These are phyloP conservation scores for Macrophya alboannulata DNA, from an alignment of 2,888 invertebrate genomes.

Conservation along the genomic window DNA sequence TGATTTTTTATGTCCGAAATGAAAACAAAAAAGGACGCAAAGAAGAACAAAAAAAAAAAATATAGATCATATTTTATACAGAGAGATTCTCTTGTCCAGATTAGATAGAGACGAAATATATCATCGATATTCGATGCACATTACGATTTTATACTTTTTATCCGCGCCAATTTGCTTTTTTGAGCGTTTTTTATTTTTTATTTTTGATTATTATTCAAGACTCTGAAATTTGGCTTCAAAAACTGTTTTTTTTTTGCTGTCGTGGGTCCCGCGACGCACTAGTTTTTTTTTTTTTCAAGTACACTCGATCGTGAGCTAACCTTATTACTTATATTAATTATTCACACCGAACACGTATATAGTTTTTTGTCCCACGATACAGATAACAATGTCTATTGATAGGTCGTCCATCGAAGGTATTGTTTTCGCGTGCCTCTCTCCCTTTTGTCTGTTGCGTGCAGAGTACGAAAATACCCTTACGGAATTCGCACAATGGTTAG, in stretches of 20 bases:
- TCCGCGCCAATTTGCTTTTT: neutral
- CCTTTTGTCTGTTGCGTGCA: constrained; percentile 11
- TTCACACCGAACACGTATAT: neutral
- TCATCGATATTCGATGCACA: too few species aligned
- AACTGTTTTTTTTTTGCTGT: too few species aligned
- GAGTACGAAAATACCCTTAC: constrained; percentile 12
- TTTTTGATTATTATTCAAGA: too few species aligned
- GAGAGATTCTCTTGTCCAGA: constrained; percentile 21
- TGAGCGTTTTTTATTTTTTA: too few species aligned
- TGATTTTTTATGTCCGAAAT: constrained; percentile 41
- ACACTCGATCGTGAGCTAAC: neutral
- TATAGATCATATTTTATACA: neutral
- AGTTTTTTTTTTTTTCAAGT: too few species aligned
- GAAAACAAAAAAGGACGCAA: neutral
- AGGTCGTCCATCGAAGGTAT: neutral
- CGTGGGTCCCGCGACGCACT: too few species aligned
- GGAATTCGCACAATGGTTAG: constrained; percentile 25
- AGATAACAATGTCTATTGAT: constrained; percentile 9
- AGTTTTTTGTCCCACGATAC: neutral
- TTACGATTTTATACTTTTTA: neutral
- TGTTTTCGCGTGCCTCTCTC: neutral
- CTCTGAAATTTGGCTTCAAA: too few species aligned
- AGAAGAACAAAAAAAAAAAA: neutral
- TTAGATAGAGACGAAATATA: neutral
- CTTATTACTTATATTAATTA: neutral